Evolutionary conservation across 1,140 invertebrate species (phyloP).

Genomic region (Odontomachus brunneus): DNA sequence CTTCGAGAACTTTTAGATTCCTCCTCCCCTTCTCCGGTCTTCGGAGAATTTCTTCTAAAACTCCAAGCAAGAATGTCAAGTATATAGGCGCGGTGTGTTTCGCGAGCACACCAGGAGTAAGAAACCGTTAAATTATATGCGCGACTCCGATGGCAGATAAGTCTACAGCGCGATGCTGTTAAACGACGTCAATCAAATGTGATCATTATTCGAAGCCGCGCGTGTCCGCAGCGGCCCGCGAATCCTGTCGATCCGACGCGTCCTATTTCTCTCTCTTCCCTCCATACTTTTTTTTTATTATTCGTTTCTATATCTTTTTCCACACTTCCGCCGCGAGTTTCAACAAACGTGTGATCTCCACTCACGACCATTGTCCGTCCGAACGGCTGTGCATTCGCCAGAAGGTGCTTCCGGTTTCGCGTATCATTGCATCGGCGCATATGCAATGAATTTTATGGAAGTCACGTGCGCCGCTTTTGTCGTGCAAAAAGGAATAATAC

Average conservation of each 20-base stretch:
- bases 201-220: conserved; percentile 23
- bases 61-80: conserved; percentile 13
- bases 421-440: conserved; percentile 60
- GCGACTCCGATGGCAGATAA: conserved; percentile 9
- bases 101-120: background rate
- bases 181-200: conserved; percentile 21
- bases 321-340: conserved; percentile 49
- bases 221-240: conserved; percentile 38
- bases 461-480: conserved; percentile 63
- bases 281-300: conserved; percentile 18
- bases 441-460: conserved; percentile 69
- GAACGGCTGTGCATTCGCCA: conserved; percentile 41
- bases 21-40: conserved; percentile 10
- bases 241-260: conserved; percentile 32
- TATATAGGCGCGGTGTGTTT: background rate
- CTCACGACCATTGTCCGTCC: conserved; percentile 62
- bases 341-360: background rate
- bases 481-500: conserved; percentile 51
- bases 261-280: background rate
- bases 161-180: background rate
- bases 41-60: conserved; percentile 10
- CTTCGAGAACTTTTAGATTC: conserved; percentile 14
- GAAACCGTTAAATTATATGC: conserved; percentile 33
- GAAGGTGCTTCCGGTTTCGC: conserved; percentile 62
- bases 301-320: conserved; percentile 42